Evolutionary conservation across 2,113 vertebrate species (phyloP).

Genomic region (Trematomus loennbergii): DNA sequence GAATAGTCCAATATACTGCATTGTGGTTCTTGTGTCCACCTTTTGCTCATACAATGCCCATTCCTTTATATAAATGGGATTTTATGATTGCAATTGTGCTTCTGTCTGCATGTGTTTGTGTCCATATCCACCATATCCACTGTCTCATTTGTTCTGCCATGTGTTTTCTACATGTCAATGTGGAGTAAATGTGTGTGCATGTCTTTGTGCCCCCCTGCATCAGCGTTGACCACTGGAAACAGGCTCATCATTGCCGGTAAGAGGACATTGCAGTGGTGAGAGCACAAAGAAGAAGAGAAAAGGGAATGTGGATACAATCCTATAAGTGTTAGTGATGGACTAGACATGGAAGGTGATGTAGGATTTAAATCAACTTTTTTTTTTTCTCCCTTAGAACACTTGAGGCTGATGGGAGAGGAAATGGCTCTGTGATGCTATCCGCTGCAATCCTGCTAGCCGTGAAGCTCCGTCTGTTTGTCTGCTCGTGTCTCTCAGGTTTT

Average conservation of each 20-base stretch:
- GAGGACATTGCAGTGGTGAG: slow-evolving; percentile 43
- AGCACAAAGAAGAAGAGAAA: slow-evolving; percentile 34
- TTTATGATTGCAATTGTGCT: slow-evolving; percentile 2
- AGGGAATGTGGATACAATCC: slow-evolving; percentile 34
- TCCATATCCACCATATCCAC: neutral
- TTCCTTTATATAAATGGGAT: neutral
- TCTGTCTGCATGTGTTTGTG: slow-evolving; percentile 33
- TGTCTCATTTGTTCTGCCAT: slow-evolving; percentile 8
- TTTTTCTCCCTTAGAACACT: slow-evolving; percentile 27
- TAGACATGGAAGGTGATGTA: slow-evolving; percentile 76
- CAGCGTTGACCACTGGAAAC: slow-evolving; percentile 33
- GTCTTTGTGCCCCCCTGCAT: slow-evolving; percentile 31
- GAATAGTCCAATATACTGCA: neutral
- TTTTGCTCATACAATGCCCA: neutral
- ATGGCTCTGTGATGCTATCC: slow-evolving; percentile 56
- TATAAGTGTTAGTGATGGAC: slow-evolving; percentile 78
- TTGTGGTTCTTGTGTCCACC: slow-evolving; percentile 8
- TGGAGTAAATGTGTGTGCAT: slow-evolving; percentile 1
- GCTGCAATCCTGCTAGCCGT: slow-evolving; percentile 27
- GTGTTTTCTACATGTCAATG: slow-evolving; percentile 19
- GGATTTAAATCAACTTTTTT: slow-evolving; percentile 78
- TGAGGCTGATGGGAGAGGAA: slow-evolving; percentile 70
- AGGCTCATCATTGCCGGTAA: slow-evolving; percentile 63
- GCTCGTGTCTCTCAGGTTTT: slow-evolving; percentile 15
- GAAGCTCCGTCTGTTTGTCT: slow-evolving; percentile 29